These are phyloP conservation scores for Gastrophysa polygoni DNA, from an alignment of 2,888 invertebrate species.

Conservation along the genomic window DNA sequence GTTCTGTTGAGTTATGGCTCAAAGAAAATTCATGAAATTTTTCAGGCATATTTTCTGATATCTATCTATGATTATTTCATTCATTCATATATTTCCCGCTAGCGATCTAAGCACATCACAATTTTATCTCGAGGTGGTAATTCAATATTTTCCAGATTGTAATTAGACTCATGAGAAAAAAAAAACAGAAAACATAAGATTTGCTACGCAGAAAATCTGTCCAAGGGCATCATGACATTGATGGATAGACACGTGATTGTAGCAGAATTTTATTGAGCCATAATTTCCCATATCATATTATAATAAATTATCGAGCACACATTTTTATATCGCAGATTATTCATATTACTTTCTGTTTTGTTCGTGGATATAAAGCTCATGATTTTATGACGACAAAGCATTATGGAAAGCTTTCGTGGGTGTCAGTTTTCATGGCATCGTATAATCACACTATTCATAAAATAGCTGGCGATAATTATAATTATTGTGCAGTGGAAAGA, in stretches of 20 bases:
- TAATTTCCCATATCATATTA: slow-evolving; percentile 3
- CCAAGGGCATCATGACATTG: slow-evolving; percentile 6
- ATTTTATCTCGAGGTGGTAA: slow-evolving; percentile 5
- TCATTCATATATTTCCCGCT: too few relatives aligned
- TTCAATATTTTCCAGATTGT: slow-evolving; percentile 8
- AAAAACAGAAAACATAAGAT: background rate
- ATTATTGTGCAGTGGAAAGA: too few relatives aligned
- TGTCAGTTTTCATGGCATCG: background rate
- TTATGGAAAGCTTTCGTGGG: background rate
- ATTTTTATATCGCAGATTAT: background rate
- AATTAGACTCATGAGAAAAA: slow-evolving; percentile 4
- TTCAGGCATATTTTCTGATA: too few relatives aligned
- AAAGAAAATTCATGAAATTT: too few relatives aligned
- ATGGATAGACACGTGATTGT: background rate
- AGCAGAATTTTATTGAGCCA: background rate
- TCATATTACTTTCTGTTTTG: background rate
- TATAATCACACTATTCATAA: too few relatives aligned
- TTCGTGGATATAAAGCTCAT: background rate
- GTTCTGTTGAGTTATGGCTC: too few relatives aligned
- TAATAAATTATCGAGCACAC: slow-evolving; percentile 5
- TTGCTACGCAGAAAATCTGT: background rate
- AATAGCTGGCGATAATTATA: too few relatives aligned
- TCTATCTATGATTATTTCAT: too few relatives aligned
- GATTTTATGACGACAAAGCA: background rate
- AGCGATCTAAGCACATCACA: too few relatives aligned